Evolutionary conservation across 2,888 invertebrate species (phyloP).

Genomic region (Protonemura montana): DNA sequence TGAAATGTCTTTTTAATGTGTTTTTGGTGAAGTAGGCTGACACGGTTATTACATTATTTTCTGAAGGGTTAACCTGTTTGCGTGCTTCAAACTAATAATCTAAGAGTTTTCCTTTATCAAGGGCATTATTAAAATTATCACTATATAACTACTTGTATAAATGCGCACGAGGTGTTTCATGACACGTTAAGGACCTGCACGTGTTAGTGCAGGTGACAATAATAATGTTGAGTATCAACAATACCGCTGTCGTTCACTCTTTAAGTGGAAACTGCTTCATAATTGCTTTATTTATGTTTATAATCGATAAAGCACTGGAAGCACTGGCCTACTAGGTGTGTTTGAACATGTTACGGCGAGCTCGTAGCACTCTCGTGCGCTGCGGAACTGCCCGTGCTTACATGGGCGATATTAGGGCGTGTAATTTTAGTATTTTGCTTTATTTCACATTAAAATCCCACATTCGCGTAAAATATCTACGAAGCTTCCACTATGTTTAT

Average conservation of each 20-base stretch:
- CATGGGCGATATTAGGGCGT: background rate
- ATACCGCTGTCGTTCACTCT: background rate
- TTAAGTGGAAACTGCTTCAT: background rate
- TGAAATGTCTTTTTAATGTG: background rate
- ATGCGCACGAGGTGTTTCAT: background rate
- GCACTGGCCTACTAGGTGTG: background rate
- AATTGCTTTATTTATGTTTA: background rate
- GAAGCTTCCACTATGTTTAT: conserved; percentile 33
- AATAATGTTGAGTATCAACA: background rate
- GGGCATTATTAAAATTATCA: background rate
- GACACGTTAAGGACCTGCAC: background rate
- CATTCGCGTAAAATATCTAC: background rate
- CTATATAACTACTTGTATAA: background rate
- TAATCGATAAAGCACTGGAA: background rate
- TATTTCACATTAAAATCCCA: conserved; percentile 23
- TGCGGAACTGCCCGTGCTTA: too few relatives aligned
- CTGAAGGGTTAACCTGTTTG: background rate
- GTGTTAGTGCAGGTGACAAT: background rate
- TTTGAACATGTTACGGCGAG: too few relatives aligned
- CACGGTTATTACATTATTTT: background rate
- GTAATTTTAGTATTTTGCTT: conserved; percentile 18
- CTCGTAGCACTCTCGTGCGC: background rate
- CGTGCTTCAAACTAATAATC: background rate
- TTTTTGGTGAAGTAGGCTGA: background rate
- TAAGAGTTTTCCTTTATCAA: background rate